Evolutionary conservation across 2,888 invertebrate species (phyloP).

Genomic region (Heliconius charithonia): DNA sequence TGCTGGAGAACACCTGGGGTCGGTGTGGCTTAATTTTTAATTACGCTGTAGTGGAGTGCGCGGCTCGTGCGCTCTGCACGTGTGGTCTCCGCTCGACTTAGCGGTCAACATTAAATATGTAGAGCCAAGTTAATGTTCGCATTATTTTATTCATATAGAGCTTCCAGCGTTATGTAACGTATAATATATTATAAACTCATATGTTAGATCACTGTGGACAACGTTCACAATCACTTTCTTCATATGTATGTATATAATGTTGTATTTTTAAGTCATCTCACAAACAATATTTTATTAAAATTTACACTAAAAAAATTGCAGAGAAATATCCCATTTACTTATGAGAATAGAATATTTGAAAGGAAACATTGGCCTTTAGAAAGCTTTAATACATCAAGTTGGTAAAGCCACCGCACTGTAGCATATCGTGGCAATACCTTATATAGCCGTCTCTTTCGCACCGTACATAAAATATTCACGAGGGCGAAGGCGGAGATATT

Average conservation of each 20-base stretch:
- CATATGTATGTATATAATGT: not conserved
- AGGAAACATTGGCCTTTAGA: conserved; percentile 41
- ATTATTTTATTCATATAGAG: conserved; percentile 17
- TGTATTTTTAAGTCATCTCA: not conserved
- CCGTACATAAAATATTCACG: conserved; percentile 64
- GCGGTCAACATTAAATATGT: conserved; percentile 30
- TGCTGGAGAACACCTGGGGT: conserved; percentile 68
- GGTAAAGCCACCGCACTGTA: conserved; percentile 40
- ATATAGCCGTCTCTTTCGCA: conserved; percentile 38
- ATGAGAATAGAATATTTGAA: conserved; percentile 33
- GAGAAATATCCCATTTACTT: conserved; percentile 19
- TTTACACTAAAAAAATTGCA: not conserved
- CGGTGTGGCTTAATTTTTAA: conserved; percentile 64
- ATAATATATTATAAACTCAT: not conserved
- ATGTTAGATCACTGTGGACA: not conserved
- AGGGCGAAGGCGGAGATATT: conserved; percentile 57
- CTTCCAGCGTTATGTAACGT: not conserved
- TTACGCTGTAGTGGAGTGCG: conserved; percentile 56
- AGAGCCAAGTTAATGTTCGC: conserved; percentile 9
- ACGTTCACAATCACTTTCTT: not conserved
- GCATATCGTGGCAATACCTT: conserved; percentile 43
- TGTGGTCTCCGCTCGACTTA: conserved; percentile 39
- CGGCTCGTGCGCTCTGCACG: conserved; percentile 41
- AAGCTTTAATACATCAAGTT: conserved; percentile 44
- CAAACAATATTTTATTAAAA: not conserved